Percentiles rank a stretch among this genome's conserved stretches.
phyloP scores from a whole-genome alignment of 1,140 invertebrate species.

The Brachionus angularis region DNA sequence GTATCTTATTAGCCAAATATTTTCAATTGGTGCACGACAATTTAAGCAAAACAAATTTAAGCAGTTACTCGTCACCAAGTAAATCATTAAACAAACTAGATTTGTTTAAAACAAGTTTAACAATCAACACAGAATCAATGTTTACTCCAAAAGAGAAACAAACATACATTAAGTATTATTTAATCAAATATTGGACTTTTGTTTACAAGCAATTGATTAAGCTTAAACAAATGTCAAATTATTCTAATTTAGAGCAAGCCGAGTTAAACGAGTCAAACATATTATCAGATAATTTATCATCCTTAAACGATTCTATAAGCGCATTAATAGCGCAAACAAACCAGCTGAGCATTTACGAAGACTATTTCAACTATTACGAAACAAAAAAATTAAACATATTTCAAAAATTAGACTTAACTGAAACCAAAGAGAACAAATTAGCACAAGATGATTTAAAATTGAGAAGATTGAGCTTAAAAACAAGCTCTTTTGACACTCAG shows the following conservation, averaged over 20 bases:
- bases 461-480: not conserved
- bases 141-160: not conserved
- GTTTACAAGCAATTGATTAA: conserved; percentile 21
- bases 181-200: conserved; percentile 20
- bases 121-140: not conserved
- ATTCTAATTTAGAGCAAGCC: not conserved
- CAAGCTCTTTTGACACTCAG: conserved; percentile 6
- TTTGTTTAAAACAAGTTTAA: not conserved
- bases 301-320: not conserved
- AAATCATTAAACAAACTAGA: not conserved
- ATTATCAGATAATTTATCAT: not conserved
- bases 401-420: no score
- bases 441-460: no score
- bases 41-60: no score
- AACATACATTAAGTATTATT: conserved; percentile 13
- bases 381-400: no score
- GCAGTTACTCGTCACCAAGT: not conserved
- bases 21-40: no score
- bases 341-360: not conserved
- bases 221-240: conserved; percentile 13
- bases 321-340: not conserved
- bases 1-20: no score
- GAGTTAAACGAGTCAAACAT: not conserved
- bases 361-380: conserved; percentile 1
- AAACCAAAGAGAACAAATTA: no score